A percentile compares a stretch with the other conserved stretches of the same genome.
phyloP scores from a whole-genome alignment of 2,113 vertebrate genomes.

The Podarcis cretensis region DNA sequence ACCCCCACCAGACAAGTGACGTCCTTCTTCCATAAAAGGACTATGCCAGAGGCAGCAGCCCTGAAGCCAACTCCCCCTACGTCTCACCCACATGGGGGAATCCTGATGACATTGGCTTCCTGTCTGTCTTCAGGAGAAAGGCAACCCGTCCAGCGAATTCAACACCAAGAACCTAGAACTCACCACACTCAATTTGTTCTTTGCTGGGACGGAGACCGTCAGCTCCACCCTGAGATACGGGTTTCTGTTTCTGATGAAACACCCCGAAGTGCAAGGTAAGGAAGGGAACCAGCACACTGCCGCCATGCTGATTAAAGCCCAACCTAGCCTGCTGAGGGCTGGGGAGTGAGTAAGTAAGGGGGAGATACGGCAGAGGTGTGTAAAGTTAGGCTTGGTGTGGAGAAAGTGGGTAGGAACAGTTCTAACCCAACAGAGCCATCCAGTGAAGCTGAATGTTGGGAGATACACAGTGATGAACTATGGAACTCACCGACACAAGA shows the following conservation, averaged over 20 bases:
- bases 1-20: no score
- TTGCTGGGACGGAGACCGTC: conserved; percentile 71
- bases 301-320: not conserved
- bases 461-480: no score
- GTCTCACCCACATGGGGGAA: no score
- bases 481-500: no score
- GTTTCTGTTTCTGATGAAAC: conserved; percentile 65
- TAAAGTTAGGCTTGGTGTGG: no score
- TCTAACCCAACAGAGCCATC: no score
- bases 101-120: no score
- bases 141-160: conserved; percentile 65
- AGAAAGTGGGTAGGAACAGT: no score
- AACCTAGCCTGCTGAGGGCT: accelerated
- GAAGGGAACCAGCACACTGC: not conserved
- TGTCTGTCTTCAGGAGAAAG: conserved; percentile 58
- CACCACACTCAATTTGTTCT: conserved; percentile 71
- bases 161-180: conserved; percentile 66
- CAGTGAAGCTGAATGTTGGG: no score
- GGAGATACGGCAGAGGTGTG: no score
- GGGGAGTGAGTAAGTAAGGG: not conserved
- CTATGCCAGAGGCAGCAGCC: no score
- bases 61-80: no score
- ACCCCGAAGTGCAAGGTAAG: conserved; percentile 68
- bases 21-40: not conserved
- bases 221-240: conserved; percentile 70